These are phyloP conservation scores for Balaeniceps rex DNA, from an alignment of 2,113 vertebrate genomes.

Conservation along the genomic window DNA sequence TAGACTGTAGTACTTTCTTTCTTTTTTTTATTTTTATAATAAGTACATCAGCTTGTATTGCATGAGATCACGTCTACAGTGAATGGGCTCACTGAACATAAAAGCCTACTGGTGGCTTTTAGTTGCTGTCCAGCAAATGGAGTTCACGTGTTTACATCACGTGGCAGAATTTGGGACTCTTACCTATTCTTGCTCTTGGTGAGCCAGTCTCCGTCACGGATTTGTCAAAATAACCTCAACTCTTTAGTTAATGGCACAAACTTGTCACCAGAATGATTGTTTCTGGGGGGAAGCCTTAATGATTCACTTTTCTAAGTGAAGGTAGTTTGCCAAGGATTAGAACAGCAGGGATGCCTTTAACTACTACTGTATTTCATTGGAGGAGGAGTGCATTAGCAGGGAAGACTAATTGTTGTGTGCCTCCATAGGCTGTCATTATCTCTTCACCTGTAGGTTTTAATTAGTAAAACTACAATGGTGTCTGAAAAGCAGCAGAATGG, in stretches of 20 bases:
- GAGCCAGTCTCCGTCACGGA: not conserved
- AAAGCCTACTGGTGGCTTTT: not conserved
- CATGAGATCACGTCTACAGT: not conserved
- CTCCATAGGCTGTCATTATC: not conserved
- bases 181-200: accelerated
- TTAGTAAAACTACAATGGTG: not conserved
- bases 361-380: not conserved
- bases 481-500: not conserved
- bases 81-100: not conserved
- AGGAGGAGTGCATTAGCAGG: not conserved
- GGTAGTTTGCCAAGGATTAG: not conserved
- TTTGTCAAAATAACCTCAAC: not conserved
- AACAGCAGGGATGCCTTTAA: not conserved
- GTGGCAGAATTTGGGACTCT: not conserved
- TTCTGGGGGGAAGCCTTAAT: not conserved
- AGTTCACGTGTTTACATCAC: not conserved
- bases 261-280: not conserved
- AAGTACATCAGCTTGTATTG: not conserved
- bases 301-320: not conserved
- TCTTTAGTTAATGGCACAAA: not conserved
- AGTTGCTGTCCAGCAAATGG: not conserved
- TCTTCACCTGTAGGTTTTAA: not conserved
- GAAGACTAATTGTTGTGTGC: not conserved
- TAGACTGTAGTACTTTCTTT: not conserved
- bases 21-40: not conserved